Conservation (phyloP, 2,888 invertebrate species). For the Hydroisotoma schaefferi region DNA sequence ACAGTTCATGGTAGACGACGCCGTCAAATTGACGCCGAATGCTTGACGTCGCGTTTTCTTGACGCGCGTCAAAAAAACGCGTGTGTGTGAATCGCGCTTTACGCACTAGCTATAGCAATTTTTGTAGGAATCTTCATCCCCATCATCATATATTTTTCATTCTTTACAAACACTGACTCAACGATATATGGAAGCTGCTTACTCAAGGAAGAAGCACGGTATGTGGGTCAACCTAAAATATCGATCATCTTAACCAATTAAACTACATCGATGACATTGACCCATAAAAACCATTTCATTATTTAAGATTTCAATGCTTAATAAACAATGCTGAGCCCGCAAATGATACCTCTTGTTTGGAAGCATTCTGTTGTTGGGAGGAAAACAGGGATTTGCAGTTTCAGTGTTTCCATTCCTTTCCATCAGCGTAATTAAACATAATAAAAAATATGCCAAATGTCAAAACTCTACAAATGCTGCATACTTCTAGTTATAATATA, state of each 20-base stretch:
- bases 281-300: background rate
- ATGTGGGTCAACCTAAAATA: background rate
- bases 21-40: no score
- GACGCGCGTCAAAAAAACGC: no score
- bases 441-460: no score
- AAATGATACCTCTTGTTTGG: slow-evolving; percentile 53
- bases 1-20: no score
- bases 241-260: no score
- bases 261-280: no score
- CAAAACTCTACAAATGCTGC: no score
- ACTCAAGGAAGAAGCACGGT: slow-evolving; percentile 33
- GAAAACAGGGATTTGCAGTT: slow-evolving; percentile 48
- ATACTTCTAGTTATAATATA: no score
- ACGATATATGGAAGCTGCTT: slow-evolving; percentile 41
- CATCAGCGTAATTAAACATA: no score
- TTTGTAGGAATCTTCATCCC: slow-evolving; percentile 31
- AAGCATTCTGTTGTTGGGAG: slow-evolving; percentile 58
- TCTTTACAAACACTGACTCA: background rate
- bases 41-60: no score
- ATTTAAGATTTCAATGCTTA: slow-evolving; percentile 40
- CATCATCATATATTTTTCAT: slow-evolving; percentile 14
- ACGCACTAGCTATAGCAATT: slow-evolving; percentile 22
- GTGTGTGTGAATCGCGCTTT: no score
- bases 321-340: slow-evolving; percentile 45
- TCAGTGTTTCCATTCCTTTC: slow-evolving; percentile 58